phyloP scores from a whole-genome alignment of 1,140 invertebrate genomes.

The Papilio machaon region DNA sequence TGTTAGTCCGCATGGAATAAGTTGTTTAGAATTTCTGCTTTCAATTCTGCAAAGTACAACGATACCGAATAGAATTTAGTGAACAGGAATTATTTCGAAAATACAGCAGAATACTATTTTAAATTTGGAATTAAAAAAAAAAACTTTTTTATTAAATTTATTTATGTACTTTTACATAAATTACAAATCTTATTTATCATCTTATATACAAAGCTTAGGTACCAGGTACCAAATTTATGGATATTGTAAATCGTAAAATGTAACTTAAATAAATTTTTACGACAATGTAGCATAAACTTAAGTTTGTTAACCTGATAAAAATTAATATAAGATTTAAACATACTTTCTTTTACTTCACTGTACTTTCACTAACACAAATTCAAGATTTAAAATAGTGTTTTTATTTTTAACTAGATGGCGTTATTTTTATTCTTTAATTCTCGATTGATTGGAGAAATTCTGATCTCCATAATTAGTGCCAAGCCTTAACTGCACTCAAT shows the following conservation, averaged over 20 bases:
- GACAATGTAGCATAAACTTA: neutral
- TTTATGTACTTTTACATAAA: too few relatives aligned
- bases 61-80: neutral
- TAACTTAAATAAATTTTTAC: constrained; percentile 5
- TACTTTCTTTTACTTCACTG: neutral
- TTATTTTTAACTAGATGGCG: too few relatives aligned
- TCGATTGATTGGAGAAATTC: neutral
- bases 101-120: neutral
- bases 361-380: neutral
- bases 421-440: neutral
- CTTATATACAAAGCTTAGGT: neutral
- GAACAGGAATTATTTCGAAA: neutral
- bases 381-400: too few relatives aligned
- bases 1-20: neutral
- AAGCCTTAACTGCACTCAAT: too few relatives aligned
- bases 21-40: neutral
- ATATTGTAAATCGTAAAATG: constrained; percentile 17
- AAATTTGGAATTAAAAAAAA: neutral
- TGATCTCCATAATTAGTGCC: neutral
- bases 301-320: constrained; percentile 5
- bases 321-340: neutral
- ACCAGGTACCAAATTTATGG: neutral
- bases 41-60: neutral
- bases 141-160: too few relatives aligned
- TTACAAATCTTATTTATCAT: neutral